Percentiles rank a stretch among this genome's conserved stretches.
Conservation (phyloP, 2,888 invertebrate genomes). For the Chrysolina haemoptera region DNA sequence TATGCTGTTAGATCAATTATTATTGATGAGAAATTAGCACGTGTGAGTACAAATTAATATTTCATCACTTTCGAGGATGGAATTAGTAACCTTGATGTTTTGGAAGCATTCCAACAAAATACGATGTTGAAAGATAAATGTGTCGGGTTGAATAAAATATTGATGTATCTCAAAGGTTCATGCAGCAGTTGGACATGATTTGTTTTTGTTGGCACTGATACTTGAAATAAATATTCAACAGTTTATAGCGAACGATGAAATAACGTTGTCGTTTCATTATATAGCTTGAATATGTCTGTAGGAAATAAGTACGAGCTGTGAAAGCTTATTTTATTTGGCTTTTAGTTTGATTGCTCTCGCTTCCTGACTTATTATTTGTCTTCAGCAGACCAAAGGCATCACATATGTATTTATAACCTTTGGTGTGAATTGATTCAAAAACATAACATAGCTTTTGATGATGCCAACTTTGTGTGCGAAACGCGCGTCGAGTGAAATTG, state of each 20-base stretch:
- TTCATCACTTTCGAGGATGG: background rate
- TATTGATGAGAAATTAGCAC: too few species aligned
- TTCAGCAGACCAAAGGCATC: too few species aligned
- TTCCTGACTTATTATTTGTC: too few species aligned
- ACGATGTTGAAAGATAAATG: constrained; percentile 33
- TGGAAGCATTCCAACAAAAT: constrained; percentile 35
- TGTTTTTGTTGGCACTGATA: constrained; percentile 33
- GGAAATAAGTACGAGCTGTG: constrained; percentile 29
- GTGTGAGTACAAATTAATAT: background rate
- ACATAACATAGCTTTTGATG: too few species aligned
- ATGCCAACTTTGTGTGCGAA: too few species aligned
- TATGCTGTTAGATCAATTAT: too few species aligned
- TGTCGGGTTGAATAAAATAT: constrained; percentile 29
- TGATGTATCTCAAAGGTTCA: constrained; percentile 30
- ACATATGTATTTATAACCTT: too few species aligned
- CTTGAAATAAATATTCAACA: constrained; percentile 26
- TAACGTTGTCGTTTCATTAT: constrained; percentile 31
- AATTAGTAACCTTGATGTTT: background rate
- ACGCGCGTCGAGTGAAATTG: too few species aligned
- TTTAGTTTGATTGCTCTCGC: too few species aligned
- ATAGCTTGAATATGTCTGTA: constrained; percentile 26
- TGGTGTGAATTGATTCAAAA: too few species aligned
- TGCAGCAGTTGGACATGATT: constrained; percentile 1
- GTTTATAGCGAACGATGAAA: constrained; percentile 31
- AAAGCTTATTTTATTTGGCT: background rate